Base-by-base conservation (phyloP, 1,140 invertebrate genomes). In the Macrobrachium nipponense region DNA sequence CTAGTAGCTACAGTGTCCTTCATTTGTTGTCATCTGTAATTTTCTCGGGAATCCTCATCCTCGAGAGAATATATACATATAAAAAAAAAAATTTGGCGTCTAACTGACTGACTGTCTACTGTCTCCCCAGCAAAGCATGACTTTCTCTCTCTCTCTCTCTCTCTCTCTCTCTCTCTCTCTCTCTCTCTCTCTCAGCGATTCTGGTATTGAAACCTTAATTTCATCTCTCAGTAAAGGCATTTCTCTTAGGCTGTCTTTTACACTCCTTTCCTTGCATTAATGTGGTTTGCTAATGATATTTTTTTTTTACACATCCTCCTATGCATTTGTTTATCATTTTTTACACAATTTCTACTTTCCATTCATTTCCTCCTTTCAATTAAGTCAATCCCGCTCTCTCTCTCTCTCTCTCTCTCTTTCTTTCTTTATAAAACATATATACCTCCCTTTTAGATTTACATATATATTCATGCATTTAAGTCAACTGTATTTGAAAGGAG, bases 331-430 rank as follows among this genome's bases (percentile, higher is more conserved):
- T 3, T 20, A 15, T 17, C 5, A 15, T 64, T 15, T 64, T 15
- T 64, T 20, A 64, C 1, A 15, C 20, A 15, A 15, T 64, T 20
- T 73, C 27, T 73, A 15, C 2, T 27, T 73, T 73, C 4, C 27
- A 36, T 2, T 36, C 27, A 36, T 36, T 36, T 36, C 4, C 27
- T 36, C 27, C 27, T 36, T 36, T 36, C 1, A 36, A 36, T 36
- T 36, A 36, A 36, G 1, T 36, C 27, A 36, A 36, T 4, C 1
- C 60, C 43, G 51, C 58, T 78, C 76, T 78, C 58, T 78, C 58
- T 78, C 58, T 78, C 76, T 78, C 76, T 78, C 58, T 78, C 76
- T 78, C 76, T 78, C 58, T 78, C 76, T 78, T 58, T 77, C 75
- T 59, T 20, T 59, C 44, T 77, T 58, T 18, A 44, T 43, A 27